Conservation (phyloP, 2,888 invertebrate genomes). For the Lamellibrachia columna region DNA sequence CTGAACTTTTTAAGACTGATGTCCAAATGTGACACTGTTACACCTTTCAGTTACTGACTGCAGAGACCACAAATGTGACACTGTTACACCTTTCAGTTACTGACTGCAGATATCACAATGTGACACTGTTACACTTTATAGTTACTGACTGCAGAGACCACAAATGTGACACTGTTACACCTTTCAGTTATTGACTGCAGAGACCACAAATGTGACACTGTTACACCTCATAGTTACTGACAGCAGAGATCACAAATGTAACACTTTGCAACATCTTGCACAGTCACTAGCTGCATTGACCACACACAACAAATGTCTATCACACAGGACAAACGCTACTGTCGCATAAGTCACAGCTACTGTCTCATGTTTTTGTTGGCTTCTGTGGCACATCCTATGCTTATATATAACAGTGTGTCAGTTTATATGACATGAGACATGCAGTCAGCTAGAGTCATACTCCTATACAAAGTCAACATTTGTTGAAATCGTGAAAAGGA, state of each 20-base stretch:
- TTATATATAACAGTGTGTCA: too few species aligned
- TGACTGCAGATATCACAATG: too few species aligned
- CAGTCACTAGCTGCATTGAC: too few species aligned
- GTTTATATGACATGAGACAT: neutral
- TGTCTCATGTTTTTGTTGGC: neutral
- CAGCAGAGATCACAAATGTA: too few species aligned
- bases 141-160: too few species aligned
- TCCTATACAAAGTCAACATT: neutral
- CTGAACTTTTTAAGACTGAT: neutral
- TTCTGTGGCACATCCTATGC: neutral
- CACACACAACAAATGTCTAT: neutral
- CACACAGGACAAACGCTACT: neutral
- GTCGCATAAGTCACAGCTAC: neutral
- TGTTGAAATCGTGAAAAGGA: neutral
- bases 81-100: too few species aligned
- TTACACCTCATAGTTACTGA: too few species aligned
- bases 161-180: too few species aligned
- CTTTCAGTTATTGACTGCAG: too few species aligned
- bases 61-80: neutral
- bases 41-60: neutral
- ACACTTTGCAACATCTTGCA: too few species aligned
- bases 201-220: too few species aligned
- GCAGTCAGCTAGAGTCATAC: neutral
- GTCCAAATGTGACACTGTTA: neutral
- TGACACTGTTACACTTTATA: too few species aligned